These are phyloP conservation scores for Heliornis fulica DNA, from an alignment of 2,113 vertebrate species.

Conservation along the genomic window DNA sequence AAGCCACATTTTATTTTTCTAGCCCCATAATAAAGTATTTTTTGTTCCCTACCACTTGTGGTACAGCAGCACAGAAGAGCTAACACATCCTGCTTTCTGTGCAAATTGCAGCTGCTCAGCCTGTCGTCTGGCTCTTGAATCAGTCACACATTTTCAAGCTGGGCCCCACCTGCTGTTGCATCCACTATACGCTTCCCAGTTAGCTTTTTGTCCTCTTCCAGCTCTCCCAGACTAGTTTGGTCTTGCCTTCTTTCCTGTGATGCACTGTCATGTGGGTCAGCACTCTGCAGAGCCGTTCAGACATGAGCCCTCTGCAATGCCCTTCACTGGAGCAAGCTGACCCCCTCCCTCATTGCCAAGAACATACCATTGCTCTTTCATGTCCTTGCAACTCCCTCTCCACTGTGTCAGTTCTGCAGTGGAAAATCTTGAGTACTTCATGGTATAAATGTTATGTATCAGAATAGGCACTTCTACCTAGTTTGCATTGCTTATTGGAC, in stretches of 20 bases:
- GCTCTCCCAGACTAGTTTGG: not conserved
- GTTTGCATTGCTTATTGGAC: not conserved
- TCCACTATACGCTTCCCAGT: not conserved
- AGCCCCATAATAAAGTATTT: not conserved
- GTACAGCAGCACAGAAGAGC: not conserved
- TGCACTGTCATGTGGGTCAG: not conserved
- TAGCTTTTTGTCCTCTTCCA: not conserved
- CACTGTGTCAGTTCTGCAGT: accelerated
- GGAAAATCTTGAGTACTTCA: not conserved
- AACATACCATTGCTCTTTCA: accelerated
- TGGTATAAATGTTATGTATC: not conserved
- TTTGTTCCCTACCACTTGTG: not conserved
- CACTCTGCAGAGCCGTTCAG: too few relatives aligned
- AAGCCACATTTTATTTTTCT: not conserved
- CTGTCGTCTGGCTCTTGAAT: not conserved
- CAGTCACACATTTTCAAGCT: not conserved
- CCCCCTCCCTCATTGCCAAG: not conserved
- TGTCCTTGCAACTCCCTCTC: not conserved
- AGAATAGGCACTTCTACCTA: not conserved
- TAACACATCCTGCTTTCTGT: not conserved
- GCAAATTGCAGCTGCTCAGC: not conserved
- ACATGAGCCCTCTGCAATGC: not conserved
- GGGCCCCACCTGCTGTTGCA: not conserved
- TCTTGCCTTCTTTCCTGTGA: not conserved
- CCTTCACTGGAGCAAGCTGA: not conserved